Base-by-base conservation (phyloP, 2,113 vertebrate species). In the Platysternon megacephalum region DNA sequence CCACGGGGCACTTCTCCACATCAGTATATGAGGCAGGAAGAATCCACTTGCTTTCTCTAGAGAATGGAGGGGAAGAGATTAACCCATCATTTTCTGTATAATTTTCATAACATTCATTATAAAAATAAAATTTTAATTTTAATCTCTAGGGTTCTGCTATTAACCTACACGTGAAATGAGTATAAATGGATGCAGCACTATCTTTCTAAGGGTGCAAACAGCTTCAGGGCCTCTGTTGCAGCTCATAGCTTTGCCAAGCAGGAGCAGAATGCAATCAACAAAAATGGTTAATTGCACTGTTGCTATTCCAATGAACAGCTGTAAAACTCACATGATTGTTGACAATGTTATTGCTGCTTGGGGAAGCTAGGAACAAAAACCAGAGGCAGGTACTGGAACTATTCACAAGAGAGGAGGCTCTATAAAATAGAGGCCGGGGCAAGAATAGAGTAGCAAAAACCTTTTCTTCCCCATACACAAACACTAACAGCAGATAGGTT, bases 161-260 rank as follows among this genome's bases (percentile, higher is more conserved):
- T n/a, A 7, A 4, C 7, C 3, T 28, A 0, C 13, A 0, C 0
- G 48, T 11, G 32, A 65, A 65, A 65, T 2, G 35, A 32, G 0
- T 32, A 2, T 22, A 39, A 19, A 9, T 6, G 61, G 10, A 17
- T 1, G 26, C 9, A 2, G 0, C 42, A 79, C 51, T 13, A 0
- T 51, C 16, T 65, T 65, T 11, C 29, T 26, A 0, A 28, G 91
- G 51, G 17, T 11, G n/a, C 56, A 2, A 1, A 5, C 6, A 0
- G 24, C 48, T 80, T 6, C 1, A 0, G 0, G 14, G 10, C 32
- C 61, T 9, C 46, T n/a, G n/a, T 7, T 35, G 6, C 1, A 22
- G 72, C 42, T 1, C 7, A 0, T 2, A 14, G 56, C 76, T 13
- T 21, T 46, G 39, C 21, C 48, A 61, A 48, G 42, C 2, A 12